Conservation (phyloP, 2,888 invertebrate species). For the Leptura quadrifasciata region DNA sequence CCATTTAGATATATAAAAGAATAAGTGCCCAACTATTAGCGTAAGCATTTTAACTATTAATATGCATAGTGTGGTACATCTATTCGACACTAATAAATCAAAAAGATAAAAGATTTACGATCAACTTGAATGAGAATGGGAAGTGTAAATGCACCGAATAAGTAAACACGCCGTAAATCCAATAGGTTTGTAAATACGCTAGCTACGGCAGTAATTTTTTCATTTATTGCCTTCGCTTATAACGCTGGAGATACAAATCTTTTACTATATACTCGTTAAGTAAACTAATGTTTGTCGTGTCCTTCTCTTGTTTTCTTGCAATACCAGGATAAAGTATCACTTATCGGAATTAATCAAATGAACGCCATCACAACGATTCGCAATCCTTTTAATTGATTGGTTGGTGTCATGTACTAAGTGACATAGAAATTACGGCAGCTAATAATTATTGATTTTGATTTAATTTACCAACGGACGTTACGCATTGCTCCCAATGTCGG, state of each 20-base stretch:
- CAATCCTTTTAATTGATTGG: neutral
- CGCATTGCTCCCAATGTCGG: too few species aligned
- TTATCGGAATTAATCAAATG: neutral
- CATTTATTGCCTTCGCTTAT: slow-evolving; percentile 12
- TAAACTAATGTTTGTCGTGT: slow-evolving; percentile 8
- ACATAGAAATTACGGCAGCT: too few species aligned
- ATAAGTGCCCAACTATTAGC: neutral
- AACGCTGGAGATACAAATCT: neutral
- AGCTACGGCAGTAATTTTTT: slow-evolving; percentile 11
- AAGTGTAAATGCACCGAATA: slow-evolving; percentile 30
- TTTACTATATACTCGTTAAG: neutral
- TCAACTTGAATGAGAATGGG: slow-evolving; percentile 6
- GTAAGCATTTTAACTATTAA: slow-evolving; percentile 1
- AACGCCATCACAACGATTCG: neutral
- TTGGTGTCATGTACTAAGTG: too few species aligned
- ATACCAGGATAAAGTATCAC: neutral
- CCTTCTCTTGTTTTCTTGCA: neutral
- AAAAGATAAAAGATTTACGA: slow-evolving; percentile 27
- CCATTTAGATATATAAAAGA: slow-evolving; percentile 24
- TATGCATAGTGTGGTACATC: neutral
- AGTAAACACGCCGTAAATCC: slow-evolving; percentile 33
- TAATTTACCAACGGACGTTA: too few species aligned
- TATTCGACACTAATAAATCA: slow-evolving; percentile 25
- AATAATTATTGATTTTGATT: too few species aligned
- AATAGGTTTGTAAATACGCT: slow-evolving; percentile 29